Base-by-base conservation (phyloP, 2,797 vertebrate genomes). In the Champsocephalus esox region DNA sequence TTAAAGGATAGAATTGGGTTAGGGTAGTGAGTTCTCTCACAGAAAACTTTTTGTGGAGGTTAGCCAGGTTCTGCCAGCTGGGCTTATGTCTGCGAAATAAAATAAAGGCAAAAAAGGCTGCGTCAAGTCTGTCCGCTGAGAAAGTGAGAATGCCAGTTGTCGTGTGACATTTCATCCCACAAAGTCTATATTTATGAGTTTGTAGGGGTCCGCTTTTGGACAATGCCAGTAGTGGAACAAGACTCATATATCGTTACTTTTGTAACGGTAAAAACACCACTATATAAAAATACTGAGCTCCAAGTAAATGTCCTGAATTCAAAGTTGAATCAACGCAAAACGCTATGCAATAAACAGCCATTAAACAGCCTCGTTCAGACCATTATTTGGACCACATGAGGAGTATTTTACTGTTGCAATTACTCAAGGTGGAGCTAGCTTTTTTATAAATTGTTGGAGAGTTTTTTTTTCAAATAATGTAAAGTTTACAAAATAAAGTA, bases 1-100 rank as follows among this genome's bases (percentile, higher is more conserved):
- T 91, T 90, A 87, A 90, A 90, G 80, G 89, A 92, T 91, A 91
- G 88, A 94, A 90, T 88, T 83, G 88, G 90, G 90, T 92, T 92
- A 89, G 79, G 46, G 55, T 49, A 46, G 76, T 32, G 72, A 88
- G 85, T 82, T 85, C 82, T 87, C 82, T 51, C 43, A 70, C 79
- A 59, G 80, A 91, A 91, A 89, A 86, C 77, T 83, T 86, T 64
- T 63, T n/a, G 48, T 86, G 70, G 84, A 86, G 78, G 79, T 87
- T 71, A 81, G 76, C 70, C 52, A 48, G 46, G 60, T 66, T 69
- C 64, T 81, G 80, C 32, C 80, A 73, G 70, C 45, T 66, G 66
- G 82, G 68, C 67, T 86, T 69, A 55, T 61, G 66, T 73, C 68
- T 83, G 85, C 57, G 67, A 12, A 77, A 60, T 65, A 43, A 75